A percentile compares a stretch with the other conserved stretches of the same genome.
These are phyloP conservation scores for Sipha flava DNA, from an alignment of 1,140 invertebrate genomes.

Conservation along the genomic window DNA sequence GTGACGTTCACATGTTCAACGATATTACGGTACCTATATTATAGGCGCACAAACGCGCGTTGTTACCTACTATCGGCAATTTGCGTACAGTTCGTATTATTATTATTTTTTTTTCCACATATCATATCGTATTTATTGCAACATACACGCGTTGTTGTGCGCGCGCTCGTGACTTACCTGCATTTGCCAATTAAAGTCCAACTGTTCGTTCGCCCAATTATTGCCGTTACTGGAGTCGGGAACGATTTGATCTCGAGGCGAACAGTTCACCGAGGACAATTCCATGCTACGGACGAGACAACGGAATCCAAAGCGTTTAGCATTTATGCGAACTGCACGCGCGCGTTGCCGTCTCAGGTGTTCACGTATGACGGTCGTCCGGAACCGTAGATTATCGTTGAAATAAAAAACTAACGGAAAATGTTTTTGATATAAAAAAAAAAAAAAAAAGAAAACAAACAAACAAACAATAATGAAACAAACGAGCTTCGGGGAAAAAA, in stretches of 20 bases:
- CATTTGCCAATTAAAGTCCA: constrained; percentile 31
- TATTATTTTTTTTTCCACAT: too few relatives aligned
- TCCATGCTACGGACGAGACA: constrained; percentile 8
- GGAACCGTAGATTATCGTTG: too few relatives aligned
- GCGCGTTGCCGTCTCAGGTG: background rate
- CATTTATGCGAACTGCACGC: background rate
- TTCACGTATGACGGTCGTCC: too few relatives aligned
- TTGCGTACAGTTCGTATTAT: too few relatives aligned
- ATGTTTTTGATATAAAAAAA: too few relatives aligned
- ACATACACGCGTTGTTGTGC: background rate
- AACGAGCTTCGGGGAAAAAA: too few relatives aligned
- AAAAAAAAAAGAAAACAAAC: background rate
- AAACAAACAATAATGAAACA: background rate
- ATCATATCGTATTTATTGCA: too few relatives aligned
- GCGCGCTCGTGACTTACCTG: constrained; percentile 16
- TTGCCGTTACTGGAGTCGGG: constrained; percentile 17
- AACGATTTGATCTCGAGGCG: constrained; percentile 24
- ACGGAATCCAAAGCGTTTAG: background rate
- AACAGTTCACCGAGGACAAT: constrained; percentile 25
- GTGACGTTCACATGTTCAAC: too few relatives aligned
- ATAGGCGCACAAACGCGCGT: too few relatives aligned
- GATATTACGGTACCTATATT: too few relatives aligned
- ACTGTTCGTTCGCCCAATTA: constrained; percentile 26
- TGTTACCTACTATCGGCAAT: too few relatives aligned
- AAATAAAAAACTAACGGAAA: background rate